phyloP scores from a whole-genome alignment of 2,797 vertebrate genomes.

The Macropus fuliginosus region DNA sequence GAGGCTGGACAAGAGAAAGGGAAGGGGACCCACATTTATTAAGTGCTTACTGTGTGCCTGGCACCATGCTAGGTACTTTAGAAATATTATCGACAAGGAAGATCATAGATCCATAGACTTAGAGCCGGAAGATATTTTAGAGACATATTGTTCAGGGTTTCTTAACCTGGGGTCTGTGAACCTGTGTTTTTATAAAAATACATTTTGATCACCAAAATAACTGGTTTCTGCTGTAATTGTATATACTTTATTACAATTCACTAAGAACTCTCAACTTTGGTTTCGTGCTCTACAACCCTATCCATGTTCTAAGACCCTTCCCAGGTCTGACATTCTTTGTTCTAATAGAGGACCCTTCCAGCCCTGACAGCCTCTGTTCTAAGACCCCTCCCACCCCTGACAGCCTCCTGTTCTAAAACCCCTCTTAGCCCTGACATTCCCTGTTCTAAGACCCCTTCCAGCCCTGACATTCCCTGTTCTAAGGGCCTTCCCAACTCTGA shows the following conservation, averaged over 20 bases:
- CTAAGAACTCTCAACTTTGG: neutral
- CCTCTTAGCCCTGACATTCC: too few species aligned
- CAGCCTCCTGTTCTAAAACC: too few species aligned
- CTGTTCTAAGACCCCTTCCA: neutral
- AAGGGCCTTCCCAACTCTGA: too few species aligned
- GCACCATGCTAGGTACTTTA: neutral
- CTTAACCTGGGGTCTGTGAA: neutral
- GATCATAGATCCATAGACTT: neutral
- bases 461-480: too few species aligned
- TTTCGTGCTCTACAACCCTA: neutral
- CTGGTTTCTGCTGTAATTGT: neutral
- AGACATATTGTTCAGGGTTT: neutral
- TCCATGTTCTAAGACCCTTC: neutral
- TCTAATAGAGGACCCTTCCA: too few species aligned
- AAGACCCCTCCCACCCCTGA: too few species aligned
- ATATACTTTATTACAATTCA: neutral
- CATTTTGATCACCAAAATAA: neutral
- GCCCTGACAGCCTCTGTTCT: too few species aligned
- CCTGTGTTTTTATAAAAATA: neutral
- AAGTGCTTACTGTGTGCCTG: neutral
- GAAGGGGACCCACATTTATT: neutral
- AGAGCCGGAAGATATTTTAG: neutral
- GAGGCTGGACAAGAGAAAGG: neutral
- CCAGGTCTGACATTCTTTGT: too few species aligned
- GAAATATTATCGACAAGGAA: neutral